Conservation (phyloP, 2,113 vertebrate species). For the Meriones unguiculatus region DNA sequence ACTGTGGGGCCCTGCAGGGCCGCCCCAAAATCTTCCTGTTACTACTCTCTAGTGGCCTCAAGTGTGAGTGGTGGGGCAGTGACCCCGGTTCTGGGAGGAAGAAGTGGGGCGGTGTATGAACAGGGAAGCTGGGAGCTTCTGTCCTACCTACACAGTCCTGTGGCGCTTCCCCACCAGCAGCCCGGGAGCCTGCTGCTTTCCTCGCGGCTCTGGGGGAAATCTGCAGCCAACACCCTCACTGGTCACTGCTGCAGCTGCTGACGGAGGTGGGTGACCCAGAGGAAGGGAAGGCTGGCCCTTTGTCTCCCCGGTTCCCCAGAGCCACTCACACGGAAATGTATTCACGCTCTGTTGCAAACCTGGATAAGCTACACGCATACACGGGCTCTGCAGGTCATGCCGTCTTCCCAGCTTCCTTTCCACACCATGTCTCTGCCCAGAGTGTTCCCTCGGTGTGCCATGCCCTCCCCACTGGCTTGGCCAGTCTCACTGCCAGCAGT, state of each 20-base stretch:
- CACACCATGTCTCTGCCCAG: not conserved
- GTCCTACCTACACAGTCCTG: too few relatives aligned
- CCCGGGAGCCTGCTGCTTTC: not conserved
- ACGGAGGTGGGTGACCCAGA: constrained; percentile 52
- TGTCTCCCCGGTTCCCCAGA: not conserved
- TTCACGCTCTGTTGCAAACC: too few relatives aligned
- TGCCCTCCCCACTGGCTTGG: not conserved
- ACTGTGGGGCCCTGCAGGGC: constrained; percentile 52
- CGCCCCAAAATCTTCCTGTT: constrained; percentile 74
- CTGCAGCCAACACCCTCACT: not conserved
- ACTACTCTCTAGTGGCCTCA: not conserved
- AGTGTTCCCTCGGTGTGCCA: not conserved
- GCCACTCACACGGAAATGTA: not conserved
- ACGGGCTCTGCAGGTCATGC: too few relatives aligned
- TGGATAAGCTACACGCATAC: too few relatives aligned
- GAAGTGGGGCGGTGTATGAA: not conserved
- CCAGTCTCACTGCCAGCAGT: not conserved
- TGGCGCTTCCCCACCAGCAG: constrained; percentile 1
- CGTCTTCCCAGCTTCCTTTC: too few relatives aligned
- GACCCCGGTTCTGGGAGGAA: rapidly evolving
- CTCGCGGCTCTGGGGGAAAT: constrained; percentile 37
- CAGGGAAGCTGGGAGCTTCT: not conserved
- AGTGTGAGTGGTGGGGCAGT: constrained; percentile 49
- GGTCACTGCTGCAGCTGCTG: constrained; percentile 71
- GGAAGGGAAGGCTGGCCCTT: rapidly evolving